A percentile compares a stretch with the other conserved stretches of the same genome.
Evolutionary conservation across 2,113 vertebrate species (phyloP).

Genomic region (Gorsachius goisagi): DNA sequence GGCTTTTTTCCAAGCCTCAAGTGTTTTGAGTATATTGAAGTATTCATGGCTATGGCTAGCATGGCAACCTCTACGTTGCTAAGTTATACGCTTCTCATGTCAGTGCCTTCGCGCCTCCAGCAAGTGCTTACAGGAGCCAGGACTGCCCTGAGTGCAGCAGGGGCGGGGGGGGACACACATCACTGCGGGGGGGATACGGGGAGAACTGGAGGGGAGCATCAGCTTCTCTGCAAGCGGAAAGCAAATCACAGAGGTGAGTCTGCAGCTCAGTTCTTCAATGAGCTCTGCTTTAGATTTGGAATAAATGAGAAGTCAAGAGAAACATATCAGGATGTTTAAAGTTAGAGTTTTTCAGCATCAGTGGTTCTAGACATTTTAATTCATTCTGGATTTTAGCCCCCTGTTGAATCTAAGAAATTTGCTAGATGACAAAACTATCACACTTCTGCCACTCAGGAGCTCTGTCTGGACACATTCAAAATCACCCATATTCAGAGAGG

Average conservation of each 20-base stretch:
- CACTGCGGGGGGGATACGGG: accelerated
- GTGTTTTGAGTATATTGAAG: background rate
- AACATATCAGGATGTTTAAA: background rate
- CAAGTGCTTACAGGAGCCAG: background rate
- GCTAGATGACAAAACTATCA: background rate
- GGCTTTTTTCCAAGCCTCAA: background rate
- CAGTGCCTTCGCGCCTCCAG: background rate
- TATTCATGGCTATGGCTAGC: background rate
- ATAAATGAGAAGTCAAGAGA: background rate
- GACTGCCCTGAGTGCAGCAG: background rate
- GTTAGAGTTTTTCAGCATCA: background rate
- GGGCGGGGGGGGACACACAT: background rate
- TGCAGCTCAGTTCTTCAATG: background rate
- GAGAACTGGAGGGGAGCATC: background rate
- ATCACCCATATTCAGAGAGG: background rate
- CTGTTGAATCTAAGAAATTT: background rate
- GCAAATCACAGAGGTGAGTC: background rate
- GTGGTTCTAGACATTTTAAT: background rate
- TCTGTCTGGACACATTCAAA: background rate
- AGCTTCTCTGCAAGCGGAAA: background rate
- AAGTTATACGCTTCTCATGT: background rate
- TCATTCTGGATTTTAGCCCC: background rate
- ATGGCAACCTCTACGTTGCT: background rate
- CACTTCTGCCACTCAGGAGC: background rate
- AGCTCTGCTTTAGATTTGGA: background rate